Evolutionary conservation across 2,888 invertebrate species (phyloP).

Genomic region (Drosophila limbata): DNA sequence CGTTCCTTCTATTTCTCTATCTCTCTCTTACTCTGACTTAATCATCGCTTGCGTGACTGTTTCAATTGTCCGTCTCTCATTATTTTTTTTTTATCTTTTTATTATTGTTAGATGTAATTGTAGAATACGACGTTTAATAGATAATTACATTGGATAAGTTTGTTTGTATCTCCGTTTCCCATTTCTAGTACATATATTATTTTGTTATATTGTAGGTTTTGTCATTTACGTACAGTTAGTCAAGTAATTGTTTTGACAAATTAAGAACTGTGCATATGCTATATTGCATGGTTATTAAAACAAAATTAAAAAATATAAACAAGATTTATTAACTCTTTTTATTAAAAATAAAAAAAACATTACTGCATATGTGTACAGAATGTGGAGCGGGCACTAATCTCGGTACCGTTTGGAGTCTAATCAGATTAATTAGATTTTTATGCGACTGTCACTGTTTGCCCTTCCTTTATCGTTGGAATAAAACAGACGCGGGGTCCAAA

Average conservation of each 20-base stretch:
- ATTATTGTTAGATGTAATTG: constrained; percentile 46
- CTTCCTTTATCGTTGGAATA: constrained; percentile 9
- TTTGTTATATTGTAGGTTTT: background rate
- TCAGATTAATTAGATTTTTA: constrained; percentile 26
- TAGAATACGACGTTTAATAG: constrained; percentile 24
- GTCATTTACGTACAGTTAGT: background rate
- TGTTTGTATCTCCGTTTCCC: background rate
- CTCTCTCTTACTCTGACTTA: background rate
- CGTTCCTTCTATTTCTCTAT: background rate
- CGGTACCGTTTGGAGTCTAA: constrained; percentile 2
- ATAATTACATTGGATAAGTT: constrained; percentile 16
- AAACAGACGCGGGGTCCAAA: constrained; percentile 14
- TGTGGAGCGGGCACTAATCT: too few relatives aligned
- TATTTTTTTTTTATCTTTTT: constrained; percentile 22
- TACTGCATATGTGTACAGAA: too few relatives aligned
- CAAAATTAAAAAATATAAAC: too few relatives aligned
- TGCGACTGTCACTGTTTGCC: constrained; percentile 6
- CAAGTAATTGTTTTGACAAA: background rate
- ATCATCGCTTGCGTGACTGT: constrained; percentile 54
- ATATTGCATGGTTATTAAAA: background rate
- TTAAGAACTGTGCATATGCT: too few relatives aligned
- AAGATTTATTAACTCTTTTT: too few relatives aligned
- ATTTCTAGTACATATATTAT: constrained; percentile 13
- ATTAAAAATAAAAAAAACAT: too few relatives aligned
- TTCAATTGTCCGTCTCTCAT: constrained; percentile 48